phyloP scores from a whole-genome alignment of 2,113 vertebrate genomes.

The Xerus inauris region DNA sequence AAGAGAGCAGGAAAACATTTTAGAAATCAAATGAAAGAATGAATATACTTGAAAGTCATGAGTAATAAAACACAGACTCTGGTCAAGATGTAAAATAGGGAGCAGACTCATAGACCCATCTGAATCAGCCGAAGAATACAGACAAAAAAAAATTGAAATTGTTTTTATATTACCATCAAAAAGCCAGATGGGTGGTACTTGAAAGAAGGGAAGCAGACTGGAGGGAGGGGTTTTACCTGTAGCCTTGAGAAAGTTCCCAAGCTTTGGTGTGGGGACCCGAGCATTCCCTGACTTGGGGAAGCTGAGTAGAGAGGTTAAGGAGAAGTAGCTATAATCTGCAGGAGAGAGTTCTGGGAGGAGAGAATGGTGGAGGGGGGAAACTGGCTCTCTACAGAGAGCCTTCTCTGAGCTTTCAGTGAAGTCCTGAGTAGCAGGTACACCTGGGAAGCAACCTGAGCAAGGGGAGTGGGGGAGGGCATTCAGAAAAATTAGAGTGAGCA shows the following conservation, averaged over 20 bases:
- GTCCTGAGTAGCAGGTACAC: neutral
- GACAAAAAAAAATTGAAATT: neutral
- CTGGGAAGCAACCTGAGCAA: neutral
- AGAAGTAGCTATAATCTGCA: neutral
- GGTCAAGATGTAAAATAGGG: neutral
- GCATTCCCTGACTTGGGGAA: neutral
- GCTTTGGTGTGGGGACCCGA: neutral
- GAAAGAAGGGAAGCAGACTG: neutral
- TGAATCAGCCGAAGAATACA: neutral
- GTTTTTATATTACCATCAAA: neutral
- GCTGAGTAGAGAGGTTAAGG: neutral
- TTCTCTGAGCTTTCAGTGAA: neutral
- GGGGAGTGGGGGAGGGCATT: neutral
- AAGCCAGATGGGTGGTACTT: neutral
- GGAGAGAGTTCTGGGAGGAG: neutral
- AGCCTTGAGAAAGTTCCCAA: neutral
- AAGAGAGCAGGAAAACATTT: neutral
- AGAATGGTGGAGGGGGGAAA: neutral
- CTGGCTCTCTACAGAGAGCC: no score
- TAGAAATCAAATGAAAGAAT: neutral
- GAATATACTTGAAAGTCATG: neutral
- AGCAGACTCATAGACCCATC: neutral
- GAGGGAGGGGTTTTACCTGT: neutral
- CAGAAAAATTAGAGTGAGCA: neutral
- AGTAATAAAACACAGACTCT: neutral